A percentile compares a stretch with the other conserved stretches of the same genome.
phyloP scores from a whole-genome alignment of 92 coral and sea anemone species.

The Bergia puertoricense region DNA sequence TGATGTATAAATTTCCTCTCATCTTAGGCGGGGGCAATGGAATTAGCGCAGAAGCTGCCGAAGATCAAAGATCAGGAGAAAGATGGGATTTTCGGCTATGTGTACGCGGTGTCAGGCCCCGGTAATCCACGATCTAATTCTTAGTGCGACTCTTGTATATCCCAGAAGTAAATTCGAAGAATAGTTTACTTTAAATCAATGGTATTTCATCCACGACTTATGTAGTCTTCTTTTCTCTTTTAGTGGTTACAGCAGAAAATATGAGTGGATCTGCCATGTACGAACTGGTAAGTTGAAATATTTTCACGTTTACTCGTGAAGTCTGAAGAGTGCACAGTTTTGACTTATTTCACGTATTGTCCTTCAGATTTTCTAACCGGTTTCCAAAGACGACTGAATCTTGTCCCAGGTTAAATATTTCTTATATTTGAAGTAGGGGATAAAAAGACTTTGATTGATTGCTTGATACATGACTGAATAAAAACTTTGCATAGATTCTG shows the following conservation, averaged over 20 bases:
- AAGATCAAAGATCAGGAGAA: conserved; percentile 86
- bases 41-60: conserved; percentile 75
- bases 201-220: background rate
- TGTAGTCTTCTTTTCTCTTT: conserved; percentile 11
- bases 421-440: background rate
- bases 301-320: background rate
- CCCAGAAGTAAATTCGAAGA: background rate
- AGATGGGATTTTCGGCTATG: conserved; percentile 89
- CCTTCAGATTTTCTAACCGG: background rate
- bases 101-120: conserved; percentile 99
- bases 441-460: background rate
- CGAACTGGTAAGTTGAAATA: conserved; percentile 82
- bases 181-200: background rate
- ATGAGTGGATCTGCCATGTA: conserved; percentile 99
- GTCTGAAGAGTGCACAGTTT: too few relatives aligned
- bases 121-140: conserved; percentile 54
- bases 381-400: background rate
- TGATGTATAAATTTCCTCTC: conserved; percentile 6
- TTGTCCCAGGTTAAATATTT: background rate
- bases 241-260: conserved; percentile 96
- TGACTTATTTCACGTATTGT: background rate
- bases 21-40: conserved; percentile 92
- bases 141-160: background rate
- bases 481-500: background rate
- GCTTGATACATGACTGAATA: background rate